These are phyloP conservation scores for Globodera ellingtonae DNA, from an alignment of 1,140 invertebrate genomes.

Conservation along the genomic window DNA sequence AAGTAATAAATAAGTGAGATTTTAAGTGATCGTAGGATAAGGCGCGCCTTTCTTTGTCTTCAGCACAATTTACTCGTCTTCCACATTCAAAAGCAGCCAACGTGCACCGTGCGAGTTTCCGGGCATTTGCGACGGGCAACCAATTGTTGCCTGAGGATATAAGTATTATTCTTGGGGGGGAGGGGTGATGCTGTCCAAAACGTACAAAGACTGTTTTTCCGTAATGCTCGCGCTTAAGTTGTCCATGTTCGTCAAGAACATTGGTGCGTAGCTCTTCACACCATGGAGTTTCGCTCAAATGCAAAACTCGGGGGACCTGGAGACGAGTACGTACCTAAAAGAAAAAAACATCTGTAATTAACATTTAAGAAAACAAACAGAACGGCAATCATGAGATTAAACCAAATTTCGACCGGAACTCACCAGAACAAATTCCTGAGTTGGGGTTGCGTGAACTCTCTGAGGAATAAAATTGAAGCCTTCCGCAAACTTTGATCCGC, in stretches of 20 bases:
- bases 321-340: constrained; percentile 1
- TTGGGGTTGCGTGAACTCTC: not conserved
- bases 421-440: not conserved
- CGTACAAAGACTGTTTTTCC: not conserved
- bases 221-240: not conserved
- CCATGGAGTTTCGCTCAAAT: constrained; percentile 7
- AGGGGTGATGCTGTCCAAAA: not conserved
- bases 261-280: constrained; percentile 4
- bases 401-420: not conserved
- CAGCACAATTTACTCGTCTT: not conserved
- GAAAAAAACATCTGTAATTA: not conserved
- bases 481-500: not conserved
- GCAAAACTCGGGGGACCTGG: not conserved
- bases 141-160: constrained; percentile 6
- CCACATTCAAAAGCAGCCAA: constrained; percentile 7
- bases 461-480: not conserved
- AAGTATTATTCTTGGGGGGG: not conserved
- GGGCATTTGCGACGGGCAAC: not conserved
- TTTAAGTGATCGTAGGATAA: not conserved
- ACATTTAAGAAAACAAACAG: no score
- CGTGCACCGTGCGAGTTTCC: not conserved
- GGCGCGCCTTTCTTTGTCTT: not conserved
- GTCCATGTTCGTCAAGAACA: not conserved
- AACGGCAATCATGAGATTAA: no score
- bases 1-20: constrained; percentile 11